These are phyloP conservation scores for Apis cerana DNA, from an alignment of 1,140 invertebrate genomes.

Conservation along the genomic window DNA sequence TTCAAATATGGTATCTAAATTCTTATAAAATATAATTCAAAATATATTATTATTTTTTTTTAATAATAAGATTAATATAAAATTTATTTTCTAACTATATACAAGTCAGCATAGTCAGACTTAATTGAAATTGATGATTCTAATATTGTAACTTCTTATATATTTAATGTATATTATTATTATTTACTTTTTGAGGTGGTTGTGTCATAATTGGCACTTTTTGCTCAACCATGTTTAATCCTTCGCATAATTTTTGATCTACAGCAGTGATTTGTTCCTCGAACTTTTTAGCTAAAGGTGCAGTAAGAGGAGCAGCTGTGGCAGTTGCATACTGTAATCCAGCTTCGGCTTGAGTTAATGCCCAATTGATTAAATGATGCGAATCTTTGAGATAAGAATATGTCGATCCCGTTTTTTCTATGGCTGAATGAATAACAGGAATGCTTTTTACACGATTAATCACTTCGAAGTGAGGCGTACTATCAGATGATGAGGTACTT, in stretches of 20 bases:
- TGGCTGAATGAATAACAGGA: constrained; percentile 83
- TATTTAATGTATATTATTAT: neutral
- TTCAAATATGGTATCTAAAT: too few relatives aligned
- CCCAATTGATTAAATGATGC: constrained; percentile 80
- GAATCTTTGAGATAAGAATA: constrained; percentile 84
- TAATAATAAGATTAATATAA: too few relatives aligned
- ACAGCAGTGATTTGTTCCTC: constrained; percentile 79
- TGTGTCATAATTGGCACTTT: constrained; percentile 81
- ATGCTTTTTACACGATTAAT: constrained; percentile 83
- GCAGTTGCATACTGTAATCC: constrained; percentile 76
- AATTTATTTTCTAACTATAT: too few relatives aligned
- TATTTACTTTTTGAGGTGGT: constrained; percentile 78
- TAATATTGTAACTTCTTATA: neutral
- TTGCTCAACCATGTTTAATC: constrained; percentile 80
- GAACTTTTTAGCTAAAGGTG: constrained; percentile 78
- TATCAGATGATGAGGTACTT: neutral
- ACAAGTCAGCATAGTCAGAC: too few relatives aligned
- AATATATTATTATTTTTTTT: too few relatives aligned
- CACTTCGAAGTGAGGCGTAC: constrained; percentile 81
- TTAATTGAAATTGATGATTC: too few relatives aligned
- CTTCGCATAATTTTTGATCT: constrained; percentile 81
- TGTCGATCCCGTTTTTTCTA: constrained; percentile 83
- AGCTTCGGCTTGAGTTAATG: constrained; percentile 79
- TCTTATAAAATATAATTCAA: too few relatives aligned
- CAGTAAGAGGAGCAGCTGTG: constrained; percentile 74